Evolutionary conservation across 1,140 invertebrate species (phyloP), one percentile per base, ranked within the genome.

Genomic region (Anthonomus grandis): DNA sequence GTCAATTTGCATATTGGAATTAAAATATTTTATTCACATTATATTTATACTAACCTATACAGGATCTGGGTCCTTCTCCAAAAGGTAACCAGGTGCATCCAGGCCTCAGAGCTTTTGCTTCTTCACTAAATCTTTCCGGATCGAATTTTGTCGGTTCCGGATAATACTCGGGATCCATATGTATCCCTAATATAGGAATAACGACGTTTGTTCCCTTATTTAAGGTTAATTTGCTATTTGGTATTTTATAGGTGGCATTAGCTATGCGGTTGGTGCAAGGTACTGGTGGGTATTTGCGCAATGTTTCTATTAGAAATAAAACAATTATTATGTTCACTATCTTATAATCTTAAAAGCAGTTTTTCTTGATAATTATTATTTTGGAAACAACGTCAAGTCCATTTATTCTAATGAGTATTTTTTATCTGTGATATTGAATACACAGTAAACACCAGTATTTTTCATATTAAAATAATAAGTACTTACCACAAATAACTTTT

Each of bases 251-350:
- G 10, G 76, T 71, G 64, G 80, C 76, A 1, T 65, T 69, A 54
- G 81, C 82, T 0, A 68, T 0, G 6, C 83, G 73, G 51, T 82
- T 79, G 0, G 80, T 62, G 0, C 70, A 49, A 0, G 73, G 49
- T 0, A 69, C 74, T 2, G 82, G 68, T 3, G 83, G 75, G 75
- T 81, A 81, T 18, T 76, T 72, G 18, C 83, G 69, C 1, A 87
- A 51, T 0, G 79, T 75, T 70, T 87, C 86, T 57, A 65, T 37
- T 62, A 63, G 23, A 58, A 38, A 52, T 31, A n/a, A n/a, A n/a
- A n/a, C n/a, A n/a, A n/a, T n/a, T n/a, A n/a, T n/a, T n/a, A n/a
- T n/a, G n/a, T n/a, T n/a, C n/a, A n/a, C n/a, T n/a, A n/a, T n/a
- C n/a, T n/a, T n/a, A n/a, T n/a, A n/a, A n/a, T n/a, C n/a, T n/a